phyloP scores from a whole-genome alignment of 2,888 invertebrate genomes.

The Protophormia terraenovae region DNA sequence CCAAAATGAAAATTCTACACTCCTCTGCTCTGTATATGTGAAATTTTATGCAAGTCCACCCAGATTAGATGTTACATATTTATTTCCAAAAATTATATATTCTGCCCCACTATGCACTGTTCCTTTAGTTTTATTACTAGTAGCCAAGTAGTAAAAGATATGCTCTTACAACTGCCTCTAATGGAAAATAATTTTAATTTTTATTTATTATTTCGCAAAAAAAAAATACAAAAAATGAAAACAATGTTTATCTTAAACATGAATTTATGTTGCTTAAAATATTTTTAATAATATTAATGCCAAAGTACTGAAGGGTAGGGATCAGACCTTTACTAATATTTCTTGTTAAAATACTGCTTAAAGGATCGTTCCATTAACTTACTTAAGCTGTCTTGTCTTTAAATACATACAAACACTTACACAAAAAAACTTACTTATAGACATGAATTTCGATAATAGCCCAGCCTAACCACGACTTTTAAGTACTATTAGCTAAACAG shows the following conservation, averaged over 20 bases:
- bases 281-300: background rate
- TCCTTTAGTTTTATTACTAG: background rate
- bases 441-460: conserved; percentile 26
- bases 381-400: conserved; percentile 1
- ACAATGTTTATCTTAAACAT: background rate
- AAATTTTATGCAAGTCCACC: too few relatives aligned
- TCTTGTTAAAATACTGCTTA: background rate
- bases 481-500: conserved; percentile 41
- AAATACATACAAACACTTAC: background rate
- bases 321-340: background rate
- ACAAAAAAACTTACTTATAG: background rate
- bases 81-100: too few relatives aligned
- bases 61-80: too few relatives aligned
- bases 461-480: conserved; percentile 49
- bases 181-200: background rate
- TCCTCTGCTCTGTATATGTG: too few relatives aligned
- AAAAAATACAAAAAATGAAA: background rate
- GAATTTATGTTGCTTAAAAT: background rate
- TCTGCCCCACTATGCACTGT: background rate
- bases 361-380: background rate
- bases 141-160: background rate
- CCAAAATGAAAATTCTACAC: too few relatives aligned
- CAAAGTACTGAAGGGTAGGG: background rate
- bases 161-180: background rate
- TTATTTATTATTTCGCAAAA: background rate